Percentiles rank a stretch among this genome's conserved stretches.
Evolutionary conservation across 2,797 vertebrate genomes (phyloP).

Genomic region (Alosa sapidissima): DNA sequence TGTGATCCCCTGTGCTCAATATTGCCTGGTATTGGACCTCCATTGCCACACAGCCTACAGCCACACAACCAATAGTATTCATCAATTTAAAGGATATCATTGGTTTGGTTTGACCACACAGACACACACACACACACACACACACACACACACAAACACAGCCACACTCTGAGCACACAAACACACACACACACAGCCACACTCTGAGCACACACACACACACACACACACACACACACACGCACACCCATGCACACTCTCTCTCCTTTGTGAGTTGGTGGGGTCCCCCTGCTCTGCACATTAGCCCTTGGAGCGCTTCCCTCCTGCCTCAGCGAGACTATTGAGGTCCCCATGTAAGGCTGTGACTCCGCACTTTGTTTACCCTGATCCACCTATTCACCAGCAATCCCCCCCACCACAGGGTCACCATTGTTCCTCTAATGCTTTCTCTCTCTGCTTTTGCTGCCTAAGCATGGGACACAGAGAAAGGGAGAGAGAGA

Average conservation of each 20-base stretch:
- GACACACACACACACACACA: background rate
- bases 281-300: conserved; percentile 33
- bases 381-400: conserved; percentile 71
- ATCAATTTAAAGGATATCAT: background rate
- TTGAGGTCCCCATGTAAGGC: conserved; percentile 72
- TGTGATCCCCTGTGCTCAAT: conserved; percentile 10
- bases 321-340: conserved; percentile 83
- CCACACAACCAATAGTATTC: background rate
- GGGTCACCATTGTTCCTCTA: conserved; percentile 70
- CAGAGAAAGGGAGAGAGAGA: conserved; percentile 22
- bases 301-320: conserved; percentile 73
- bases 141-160: background rate
- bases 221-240: conserved; percentile 38
- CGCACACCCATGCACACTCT: conserved; percentile 40
- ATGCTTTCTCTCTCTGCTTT: conserved; percentile 59
- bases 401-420: conserved; percentile 59
- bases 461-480: conserved; percentile 74
- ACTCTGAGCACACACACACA: background rate
- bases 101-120: background rate
- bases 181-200: background rate
- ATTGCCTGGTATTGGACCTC: conserved; percentile 43
- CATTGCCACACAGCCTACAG: no score
- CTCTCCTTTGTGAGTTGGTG: conserved; percentile 30
- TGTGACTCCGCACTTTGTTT: conserved; percentile 76
- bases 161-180: background rate